These are phyloP conservation scores for Dynastes hyllus DNA, from an alignment of 2,888 invertebrate genomes.

Conservation along the genomic window DNA sequence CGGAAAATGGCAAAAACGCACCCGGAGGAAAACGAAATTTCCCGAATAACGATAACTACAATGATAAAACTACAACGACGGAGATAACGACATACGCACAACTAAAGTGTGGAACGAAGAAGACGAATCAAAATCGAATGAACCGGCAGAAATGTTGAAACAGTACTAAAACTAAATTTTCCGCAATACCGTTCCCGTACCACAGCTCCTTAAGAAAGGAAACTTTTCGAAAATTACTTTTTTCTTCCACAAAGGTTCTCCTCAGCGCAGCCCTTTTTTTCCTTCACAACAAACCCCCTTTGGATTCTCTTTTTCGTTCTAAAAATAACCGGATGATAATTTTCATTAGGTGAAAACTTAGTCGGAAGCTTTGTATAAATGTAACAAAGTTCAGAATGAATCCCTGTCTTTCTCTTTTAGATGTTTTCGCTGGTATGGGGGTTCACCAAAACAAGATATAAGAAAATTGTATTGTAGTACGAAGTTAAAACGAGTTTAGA, in stretches of 20 bases:
- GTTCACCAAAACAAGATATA: constrained; percentile 62
- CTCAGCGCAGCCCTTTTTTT: background rate
- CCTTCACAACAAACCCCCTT: constrained; percentile 39
- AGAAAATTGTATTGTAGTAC: constrained; percentile 63
- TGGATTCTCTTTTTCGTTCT: constrained; percentile 16
- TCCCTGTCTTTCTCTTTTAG: constrained; percentile 50
- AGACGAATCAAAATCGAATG: constrained; percentile 22
- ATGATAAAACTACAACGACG: constrained; percentile 12
- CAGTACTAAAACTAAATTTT: constrained; percentile 47
- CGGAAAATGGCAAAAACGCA: background rate
- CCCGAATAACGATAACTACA: constrained; percentile 16
- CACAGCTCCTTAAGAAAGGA: constrained; percentile 4
- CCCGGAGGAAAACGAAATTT: background rate
- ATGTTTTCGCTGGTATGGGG: constrained; percentile 10
- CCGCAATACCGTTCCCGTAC: constrained; percentile 24
- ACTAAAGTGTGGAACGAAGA: background rate
- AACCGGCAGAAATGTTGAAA: constrained; percentile 33
- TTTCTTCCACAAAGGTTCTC: constrained; percentile 21
- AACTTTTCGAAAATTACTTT: constrained; percentile 59
- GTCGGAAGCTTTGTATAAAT: constrained; percentile 60
- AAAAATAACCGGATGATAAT: constrained; percentile 61
- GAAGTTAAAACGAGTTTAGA: constrained; percentile 54
- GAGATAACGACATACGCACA: background rate
- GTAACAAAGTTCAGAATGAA: constrained; percentile 63
- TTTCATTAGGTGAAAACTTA: constrained; percentile 61